Evolutionary conservation across 2,888 invertebrate species (phyloP), one percentile per base, ranked within the genome.

Genomic region (Folsomia candida): DNA sequence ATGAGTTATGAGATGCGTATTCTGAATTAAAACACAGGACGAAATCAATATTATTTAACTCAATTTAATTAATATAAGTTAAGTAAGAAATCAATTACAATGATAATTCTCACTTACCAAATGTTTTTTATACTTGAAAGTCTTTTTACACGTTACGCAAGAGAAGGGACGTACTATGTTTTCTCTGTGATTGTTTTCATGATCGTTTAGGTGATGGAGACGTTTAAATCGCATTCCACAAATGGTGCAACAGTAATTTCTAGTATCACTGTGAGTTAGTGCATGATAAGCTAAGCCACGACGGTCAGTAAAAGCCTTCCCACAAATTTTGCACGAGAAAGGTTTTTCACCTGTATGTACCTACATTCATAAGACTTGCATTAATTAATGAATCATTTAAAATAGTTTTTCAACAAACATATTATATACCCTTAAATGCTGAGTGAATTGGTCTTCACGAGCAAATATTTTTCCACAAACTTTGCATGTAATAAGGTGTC

Each of bases 131-230:
- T 60, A 67, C 22, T 73, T 73, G 28, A 73, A 73, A 14, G 51
- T 24, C 51, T 73, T 73, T 2, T 64, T 54, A 65, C 73, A 73
- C n/a, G 25, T n/a, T 24, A 25, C 37, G 27, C 73, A 73, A 1
- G 11, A 9, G 26, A 73, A 73, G 6, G 67, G 64, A 20, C 73
- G 20, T 1, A 66, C 63, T 2, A 67, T 37, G 24, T 62, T 29
- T 18, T 70, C 68, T 18, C n/a, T 29, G 47, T 73, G 73, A 51
- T 70, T 73, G 24, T 58, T 70, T 20, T 73, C 73, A 28, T 73
- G 73, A 58, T 73, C 73, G 28, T 70, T 73, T 47, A 73, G 51
- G 60, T 73, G 73, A 47, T 73, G 73, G 22, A 67, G 70, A 20
- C 73, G 22, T 60, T 73, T 73, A 20, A 73, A 73, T 18, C 67